Percentiles rank a stretch among this genome's conserved stretches.
These are phyloP conservation scores for Eupeodes luniger DNA, from an alignment of 2,888 invertebrate species.

Conservation along the genomic window DNA sequence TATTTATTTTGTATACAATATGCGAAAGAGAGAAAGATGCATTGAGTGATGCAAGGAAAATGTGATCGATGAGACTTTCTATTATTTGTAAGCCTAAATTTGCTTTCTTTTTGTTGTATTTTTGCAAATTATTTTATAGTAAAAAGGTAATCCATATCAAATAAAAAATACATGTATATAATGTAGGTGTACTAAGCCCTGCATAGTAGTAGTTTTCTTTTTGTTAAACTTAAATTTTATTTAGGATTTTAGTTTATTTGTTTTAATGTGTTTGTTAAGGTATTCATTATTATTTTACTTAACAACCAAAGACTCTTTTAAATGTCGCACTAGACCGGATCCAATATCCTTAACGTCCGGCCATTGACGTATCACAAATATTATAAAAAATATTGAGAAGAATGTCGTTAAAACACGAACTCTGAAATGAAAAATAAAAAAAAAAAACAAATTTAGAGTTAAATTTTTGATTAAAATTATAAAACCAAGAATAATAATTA, in stretches of 20 bases:
- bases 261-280: neutral
- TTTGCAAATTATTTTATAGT: slow-evolving; percentile 45
- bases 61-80: slow-evolving; percentile 66
- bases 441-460: slow-evolving; percentile 1
- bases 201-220: slow-evolving; percentile 51
- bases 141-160: slow-evolving; percentile 52
- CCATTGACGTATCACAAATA: slow-evolving; percentile 95
- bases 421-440: slow-evolving; percentile 85
- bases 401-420: slow-evolving; percentile 94
- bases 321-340: slow-evolving; percentile 90
- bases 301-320: slow-evolving; percentile 91
- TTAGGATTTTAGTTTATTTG: slow-evolving; percentile 36
- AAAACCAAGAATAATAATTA: too few relatives aligned
- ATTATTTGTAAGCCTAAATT: slow-evolving; percentile 47
- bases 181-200: slow-evolving; percentile 40
- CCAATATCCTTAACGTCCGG: slow-evolving; percentile 94
- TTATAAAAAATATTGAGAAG: slow-evolving; percentile 91
- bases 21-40: slow-evolving; percentile 75
- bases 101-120: slow-evolving; percentile 27
- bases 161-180: slow-evolving; percentile 37
- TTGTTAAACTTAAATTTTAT: slow-evolving; percentile 61
- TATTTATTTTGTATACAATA: slow-evolving; percentile 69
- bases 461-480: too few relatives aligned
- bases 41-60: slow-evolving; percentile 63
- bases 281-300: slow-evolving; percentile 84